These are phyloP conservation scores for Neelides folsomi DNA, from an alignment of 2,888 invertebrate species.

Conservation along the genomic window DNA sequence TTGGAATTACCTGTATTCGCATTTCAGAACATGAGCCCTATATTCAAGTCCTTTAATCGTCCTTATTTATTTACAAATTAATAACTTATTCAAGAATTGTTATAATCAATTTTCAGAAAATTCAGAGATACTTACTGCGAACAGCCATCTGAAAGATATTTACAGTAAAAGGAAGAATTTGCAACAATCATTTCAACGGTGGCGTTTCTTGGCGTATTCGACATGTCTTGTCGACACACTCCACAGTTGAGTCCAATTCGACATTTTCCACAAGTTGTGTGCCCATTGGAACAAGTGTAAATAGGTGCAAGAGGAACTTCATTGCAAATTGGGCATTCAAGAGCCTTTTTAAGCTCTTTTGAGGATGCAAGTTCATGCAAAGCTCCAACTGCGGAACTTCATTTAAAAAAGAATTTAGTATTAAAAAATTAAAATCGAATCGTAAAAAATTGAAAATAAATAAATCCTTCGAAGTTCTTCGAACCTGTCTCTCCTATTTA, in stretches of 20 bases:
- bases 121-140: conserved; percentile 4
- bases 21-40: conserved; percentile 14
- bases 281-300: conserved; percentile 24
- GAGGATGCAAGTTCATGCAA: conserved; percentile 22
- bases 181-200: conserved; percentile 25
- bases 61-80: no score
- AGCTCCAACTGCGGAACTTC: conserved; percentile 11
- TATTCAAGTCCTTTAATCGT: conserved; percentile 22
- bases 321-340: conserved; percentile 27
- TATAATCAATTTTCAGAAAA: no score
- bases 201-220: conserved; percentile 14
- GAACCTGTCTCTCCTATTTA: no score
- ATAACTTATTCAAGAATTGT: no score
- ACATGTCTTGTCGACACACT: conserved; percentile 22
- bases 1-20: conserved; percentile 19
- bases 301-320: conserved; percentile 29
- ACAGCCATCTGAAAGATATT: conserved; percentile 22
- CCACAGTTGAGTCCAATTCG: conserved; percentile 17
- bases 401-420: no score
- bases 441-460: no score
- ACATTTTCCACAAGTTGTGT: conserved; percentile 26
- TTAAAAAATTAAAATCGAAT: no score
- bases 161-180: conserved; percentile 26
- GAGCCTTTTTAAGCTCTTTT: conserved; percentile 23
- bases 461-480: no score